Base-by-base conservation (phyloP, 2,113 vertebrate species). In the Aythya baeri region DNA sequence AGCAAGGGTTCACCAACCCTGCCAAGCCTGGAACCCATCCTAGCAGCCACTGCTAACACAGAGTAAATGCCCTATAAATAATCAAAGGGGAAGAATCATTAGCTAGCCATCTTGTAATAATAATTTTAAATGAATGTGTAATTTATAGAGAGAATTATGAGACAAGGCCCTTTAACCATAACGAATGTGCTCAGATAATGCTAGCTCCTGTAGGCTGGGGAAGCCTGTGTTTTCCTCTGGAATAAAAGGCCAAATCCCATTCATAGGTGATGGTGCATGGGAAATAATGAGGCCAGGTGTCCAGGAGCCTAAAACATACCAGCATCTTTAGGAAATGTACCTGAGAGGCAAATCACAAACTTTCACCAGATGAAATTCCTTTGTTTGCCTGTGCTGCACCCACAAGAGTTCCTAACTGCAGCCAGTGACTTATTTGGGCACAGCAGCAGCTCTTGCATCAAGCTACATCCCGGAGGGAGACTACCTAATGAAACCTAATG, bases 61-160 rank as follows among this genome's bases (percentile, higher is more conserved):
- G 27, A 76, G 72, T 74, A 80, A 93, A 86, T 54, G 79, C 65
- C 68, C 73, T 77, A 88, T 83, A 91, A 94, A 91, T 81, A 88
- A 96, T 58, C 91, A 49, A 80, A 92, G 65, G 83, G 36, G n/a
- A 67, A 63, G 80, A 94, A 86, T 58, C 80, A 92, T 96, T 92
- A 96, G 68, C 83, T 89, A 86, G 36, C 73, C 89, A 81, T 38
- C 44, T 70, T 86, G 76, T 54, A 93, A 77, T 52, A 78, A 83
- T 83, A 70, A 83, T 67, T 86, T 14, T 16, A 62, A 88, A 74
- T 77, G 29, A 88, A 83, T 52, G 16, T 70, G 77, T 62, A 38
- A 74, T 92, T 96, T 92, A 44, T 57, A 57, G 77, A 73, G 55
- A 75, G 61, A 36, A 73, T 58, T 83, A 75, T 2, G 21, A 90